A percentile compares a stretch with the other conserved stretches of the same genome.
Conservation (phyloP, 1,140 invertebrate genomes). For the Nephila pilipes region DNA sequence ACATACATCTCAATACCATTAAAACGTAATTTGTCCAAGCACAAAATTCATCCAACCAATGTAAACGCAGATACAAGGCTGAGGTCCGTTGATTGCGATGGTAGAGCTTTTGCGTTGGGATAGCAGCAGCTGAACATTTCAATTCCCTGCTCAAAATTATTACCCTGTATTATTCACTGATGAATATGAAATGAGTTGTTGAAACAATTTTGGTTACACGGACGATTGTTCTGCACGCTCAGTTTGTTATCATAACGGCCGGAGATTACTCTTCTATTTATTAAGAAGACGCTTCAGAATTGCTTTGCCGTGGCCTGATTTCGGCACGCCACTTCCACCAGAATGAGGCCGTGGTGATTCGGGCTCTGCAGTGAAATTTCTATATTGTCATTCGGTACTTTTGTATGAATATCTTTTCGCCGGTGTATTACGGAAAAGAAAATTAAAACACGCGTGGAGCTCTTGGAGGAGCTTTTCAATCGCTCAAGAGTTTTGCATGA, state of each 20-base stretch:
- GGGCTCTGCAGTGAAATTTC: not conserved
- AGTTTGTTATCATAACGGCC: slow-evolving; percentile 36
- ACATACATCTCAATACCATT: slow-evolving; percentile 71
- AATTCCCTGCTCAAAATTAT: slow-evolving; percentile 75
- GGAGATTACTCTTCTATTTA: slow-evolving; percentile 60
- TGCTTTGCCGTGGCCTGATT: slow-evolving; percentile 27
- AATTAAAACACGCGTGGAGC: not conserved
- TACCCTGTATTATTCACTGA: slow-evolving; percentile 75
- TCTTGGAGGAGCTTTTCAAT: not conserved
- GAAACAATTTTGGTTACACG: slow-evolving; percentile 68
- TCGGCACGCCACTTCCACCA: slow-evolving; percentile 50
- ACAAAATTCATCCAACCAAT: slow-evolving; percentile 21
- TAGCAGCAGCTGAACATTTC: slow-evolving; percentile 72
- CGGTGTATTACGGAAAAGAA: not conserved
- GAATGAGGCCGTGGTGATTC: not conserved
- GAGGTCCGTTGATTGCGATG: not conserved
- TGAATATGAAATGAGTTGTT: slow-evolving; percentile 75
- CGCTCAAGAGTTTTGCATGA: not conserved
- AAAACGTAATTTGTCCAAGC: slow-evolving; percentile 73
- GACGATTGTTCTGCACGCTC: slow-evolving; percentile 64
- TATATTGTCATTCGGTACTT: slow-evolving; percentile 31
- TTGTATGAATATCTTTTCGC: not conserved
- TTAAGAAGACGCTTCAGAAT: slow-evolving; percentile 59
- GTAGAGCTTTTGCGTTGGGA: slow-evolving; percentile 43
- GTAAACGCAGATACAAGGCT: not conserved